phyloP scores from a whole-genome alignment of 2,888 invertebrate genomes.

The Ganaspis brasiliensis region DNA sequence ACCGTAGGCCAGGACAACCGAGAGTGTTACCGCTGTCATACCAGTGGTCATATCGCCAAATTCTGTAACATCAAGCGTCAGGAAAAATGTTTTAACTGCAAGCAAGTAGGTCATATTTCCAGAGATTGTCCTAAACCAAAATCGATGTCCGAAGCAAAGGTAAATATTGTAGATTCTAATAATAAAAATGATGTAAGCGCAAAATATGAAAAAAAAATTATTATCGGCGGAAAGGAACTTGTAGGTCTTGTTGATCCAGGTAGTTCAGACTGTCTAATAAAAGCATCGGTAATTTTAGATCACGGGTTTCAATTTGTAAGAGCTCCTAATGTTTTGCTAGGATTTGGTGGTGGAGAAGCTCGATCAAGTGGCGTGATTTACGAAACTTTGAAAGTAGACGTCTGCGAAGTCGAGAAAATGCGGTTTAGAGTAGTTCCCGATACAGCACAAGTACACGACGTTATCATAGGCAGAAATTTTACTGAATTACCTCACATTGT shows the following conservation, averaged over 20 bases:
- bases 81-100: not conserved
- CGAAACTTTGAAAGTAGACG: constrained; percentile 50
- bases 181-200: too few relatives aligned
- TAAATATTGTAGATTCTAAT: not conserved
- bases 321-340: constrained; percentile 36
- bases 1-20: too few relatives aligned
- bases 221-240: constrained; percentile 13
- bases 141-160: not conserved
- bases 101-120: not conserved
- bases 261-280: constrained; percentile 59
- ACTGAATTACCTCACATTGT: constrained; percentile 57
- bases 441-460: constrained; percentile 59
- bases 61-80: not conserved
- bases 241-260: constrained; percentile 52
- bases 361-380: constrained; percentile 41
- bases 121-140: constrained; percentile 13
- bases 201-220: constrained; percentile 39
- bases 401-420: constrained; percentile 49
- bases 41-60: not conserved
- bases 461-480: constrained; percentile 62
- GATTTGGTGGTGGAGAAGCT: constrained; percentile 41
- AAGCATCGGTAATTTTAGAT: constrained; percentile 45
- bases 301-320: constrained; percentile 27
- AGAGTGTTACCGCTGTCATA: not conserved
- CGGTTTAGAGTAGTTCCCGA: constrained; percentile 61